Conservation (phyloP, 2,797 vertebrate species). For the Hypotaenidia okinawae region DNA sequence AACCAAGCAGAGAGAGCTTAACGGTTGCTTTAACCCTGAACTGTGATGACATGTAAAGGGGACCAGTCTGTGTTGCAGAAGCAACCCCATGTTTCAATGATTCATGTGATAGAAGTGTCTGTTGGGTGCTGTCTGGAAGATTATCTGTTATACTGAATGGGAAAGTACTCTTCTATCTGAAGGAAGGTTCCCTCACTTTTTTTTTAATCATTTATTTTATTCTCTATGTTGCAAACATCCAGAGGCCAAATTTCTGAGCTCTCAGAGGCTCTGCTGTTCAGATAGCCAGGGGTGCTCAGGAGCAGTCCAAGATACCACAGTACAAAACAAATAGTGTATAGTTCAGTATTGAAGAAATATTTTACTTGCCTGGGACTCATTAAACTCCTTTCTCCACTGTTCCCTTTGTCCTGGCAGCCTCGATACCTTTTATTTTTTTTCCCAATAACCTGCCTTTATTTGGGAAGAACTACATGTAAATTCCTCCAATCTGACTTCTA, state of each 20-base stretch:
- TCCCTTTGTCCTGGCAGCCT: fast-evolving
- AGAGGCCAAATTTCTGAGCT: background rate
- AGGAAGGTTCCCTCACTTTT: background rate
- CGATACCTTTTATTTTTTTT: background rate
- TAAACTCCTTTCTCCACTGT: background rate
- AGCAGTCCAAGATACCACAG: background rate
- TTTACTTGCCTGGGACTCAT: background rate
- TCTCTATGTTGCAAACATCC: background rate
- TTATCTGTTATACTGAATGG: background rate
- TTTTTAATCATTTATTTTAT: background rate
- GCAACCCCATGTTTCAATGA: too few relatives aligned
- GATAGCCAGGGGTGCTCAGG: background rate
- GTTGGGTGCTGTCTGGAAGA: background rate
- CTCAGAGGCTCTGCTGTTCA: background rate
- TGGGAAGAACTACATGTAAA: background rate
- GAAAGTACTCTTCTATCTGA: background rate
- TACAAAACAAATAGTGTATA: fast-evolving
- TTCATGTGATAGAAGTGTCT: background rate
- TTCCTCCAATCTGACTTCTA: background rate
- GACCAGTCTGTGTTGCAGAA: background rate
- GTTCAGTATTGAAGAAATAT: background rate
- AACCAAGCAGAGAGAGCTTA: background rate
- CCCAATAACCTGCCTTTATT: background rate
- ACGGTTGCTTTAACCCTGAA: background rate
- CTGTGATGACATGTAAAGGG: background rate